Percentiles rank a stretch among this genome's conserved stretches.
Evolutionary conservation across 2,888 invertebrate species (phyloP).

Genomic region (Nymphalis polychloros): DNA sequence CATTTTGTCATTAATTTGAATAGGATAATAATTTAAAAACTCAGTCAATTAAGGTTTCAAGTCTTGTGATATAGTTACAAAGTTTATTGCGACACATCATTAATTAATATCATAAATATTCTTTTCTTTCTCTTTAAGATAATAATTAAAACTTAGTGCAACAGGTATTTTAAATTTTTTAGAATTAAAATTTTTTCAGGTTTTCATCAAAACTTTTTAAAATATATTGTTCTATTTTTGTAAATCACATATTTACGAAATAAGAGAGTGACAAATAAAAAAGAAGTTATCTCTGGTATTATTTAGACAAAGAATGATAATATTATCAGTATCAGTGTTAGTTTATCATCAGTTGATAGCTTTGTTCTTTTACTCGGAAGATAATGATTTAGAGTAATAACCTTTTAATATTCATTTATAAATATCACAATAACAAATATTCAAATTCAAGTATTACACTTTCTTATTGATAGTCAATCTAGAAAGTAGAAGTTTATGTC

Average conservation of each 20-base stretch:
- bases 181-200: no score
- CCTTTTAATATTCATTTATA: conserved; percentile 7
- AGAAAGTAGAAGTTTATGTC: no score
- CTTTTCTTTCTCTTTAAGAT: not conserved
- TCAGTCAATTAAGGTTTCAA: conserved; percentile 4
- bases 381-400: conserved; percentile 25
- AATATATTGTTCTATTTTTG: no score
- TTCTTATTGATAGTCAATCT: no score
- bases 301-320: conserved; percentile 26
- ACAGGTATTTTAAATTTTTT: no score
- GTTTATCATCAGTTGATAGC: conserved; percentile 27
- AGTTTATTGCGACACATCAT: not conserved
- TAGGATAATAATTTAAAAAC: not conserved
- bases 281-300: not conserved
- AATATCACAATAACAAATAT: not conserved
- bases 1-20: not conserved
- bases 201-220: no score
- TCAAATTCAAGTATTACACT: no score
- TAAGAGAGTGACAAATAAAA: not conserved
- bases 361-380: conserved; percentile 22
- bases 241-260: not conserved
- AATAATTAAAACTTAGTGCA: no score
- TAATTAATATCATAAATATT: not conserved
- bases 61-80: conserved; percentile 4
- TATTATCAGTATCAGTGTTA: conserved; percentile 25